These are phyloP conservation scores for Garra rufa DNA, from an alignment of 2,113 vertebrate species.

Conservation along the genomic window DNA sequence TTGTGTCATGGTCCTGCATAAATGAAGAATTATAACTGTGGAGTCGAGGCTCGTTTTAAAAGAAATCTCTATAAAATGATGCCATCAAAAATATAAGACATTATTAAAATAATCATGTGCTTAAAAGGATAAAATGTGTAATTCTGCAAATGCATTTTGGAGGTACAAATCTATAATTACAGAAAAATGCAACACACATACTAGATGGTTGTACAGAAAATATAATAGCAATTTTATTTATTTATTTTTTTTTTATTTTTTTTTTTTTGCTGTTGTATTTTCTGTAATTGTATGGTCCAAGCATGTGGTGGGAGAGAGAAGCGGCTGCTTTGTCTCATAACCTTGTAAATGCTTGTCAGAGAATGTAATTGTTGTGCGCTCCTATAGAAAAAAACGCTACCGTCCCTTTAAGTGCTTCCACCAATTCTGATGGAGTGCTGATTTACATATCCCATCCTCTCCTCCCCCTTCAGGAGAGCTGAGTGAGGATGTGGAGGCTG, in stretches of 20 bases:
- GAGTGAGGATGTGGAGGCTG: slow-evolving; percentile 93
- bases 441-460: slow-evolving; percentile 83
- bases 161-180: neutral
- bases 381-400: slow-evolving; percentile 79
- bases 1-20: slow-evolving; percentile 63
- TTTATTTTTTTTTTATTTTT: neutral
- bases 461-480: slow-evolving; percentile 91
- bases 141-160: slow-evolving; percentile 19
- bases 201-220: neutral
- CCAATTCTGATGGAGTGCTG: slow-evolving; percentile 82
- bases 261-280: slow-evolving; percentile 27
- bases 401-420: slow-evolving; percentile 86
- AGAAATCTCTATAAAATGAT: slow-evolving; percentile 44
- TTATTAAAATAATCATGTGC: slow-evolving; percentile 37
- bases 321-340: slow-evolving; percentile 73
- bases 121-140: neutral
- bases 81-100: slow-evolving; percentile 41
- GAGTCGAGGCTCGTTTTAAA: slow-evolving; percentile 35
- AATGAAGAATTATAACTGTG: slow-evolving; percentile 61
- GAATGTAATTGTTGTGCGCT: slow-evolving; percentile 77
- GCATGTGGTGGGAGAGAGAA: slow-evolving; percentile 40
- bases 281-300: slow-evolving; percentile 34
- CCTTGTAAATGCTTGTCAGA: slow-evolving; percentile 76
- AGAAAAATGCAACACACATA: neutral
- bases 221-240: neutral